These are phyloP conservation scores for Halcyon leucocephala DNA, from an alignment of 2,797 vertebrate genomes.

Conservation along the genomic window DNA sequence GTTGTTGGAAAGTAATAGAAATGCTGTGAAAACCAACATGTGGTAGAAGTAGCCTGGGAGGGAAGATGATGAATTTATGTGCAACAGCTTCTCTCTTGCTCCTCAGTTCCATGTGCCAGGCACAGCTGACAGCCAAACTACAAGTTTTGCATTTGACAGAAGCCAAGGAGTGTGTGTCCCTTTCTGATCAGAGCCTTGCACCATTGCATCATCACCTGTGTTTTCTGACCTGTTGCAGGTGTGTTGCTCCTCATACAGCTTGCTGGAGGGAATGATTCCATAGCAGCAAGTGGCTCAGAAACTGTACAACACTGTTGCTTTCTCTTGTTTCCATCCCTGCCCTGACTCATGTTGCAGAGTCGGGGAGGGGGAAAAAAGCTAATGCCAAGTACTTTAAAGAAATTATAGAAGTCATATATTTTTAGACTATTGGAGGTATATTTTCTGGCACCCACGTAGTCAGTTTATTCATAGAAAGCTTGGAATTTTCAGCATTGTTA, in stretches of 20 bases:
- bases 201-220: rapidly evolving
- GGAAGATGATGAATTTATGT: background rate
- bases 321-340: background rate
- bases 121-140: background rate
- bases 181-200: background rate
- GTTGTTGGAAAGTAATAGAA: background rate
- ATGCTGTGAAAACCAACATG: background rate
- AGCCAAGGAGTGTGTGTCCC: background rate
- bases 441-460: background rate
- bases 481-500: background rate
- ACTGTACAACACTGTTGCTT: rapidly evolving
- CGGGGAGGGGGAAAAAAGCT: background rate
- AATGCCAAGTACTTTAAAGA: background rate
- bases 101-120: rapidly evolving
- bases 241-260: background rate
- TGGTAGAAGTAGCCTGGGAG: background rate
- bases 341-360: background rate
- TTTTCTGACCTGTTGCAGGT: background rate
- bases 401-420: background rate
- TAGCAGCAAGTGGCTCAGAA: background rate
- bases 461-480: background rate
- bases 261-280: background rate
- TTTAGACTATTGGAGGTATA: background rate
- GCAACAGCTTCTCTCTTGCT: background rate
- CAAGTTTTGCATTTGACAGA: background rate